Conservation (phyloP, 1,140 invertebrate genomes). For the Caenorhabditis inopinata region DNA sequence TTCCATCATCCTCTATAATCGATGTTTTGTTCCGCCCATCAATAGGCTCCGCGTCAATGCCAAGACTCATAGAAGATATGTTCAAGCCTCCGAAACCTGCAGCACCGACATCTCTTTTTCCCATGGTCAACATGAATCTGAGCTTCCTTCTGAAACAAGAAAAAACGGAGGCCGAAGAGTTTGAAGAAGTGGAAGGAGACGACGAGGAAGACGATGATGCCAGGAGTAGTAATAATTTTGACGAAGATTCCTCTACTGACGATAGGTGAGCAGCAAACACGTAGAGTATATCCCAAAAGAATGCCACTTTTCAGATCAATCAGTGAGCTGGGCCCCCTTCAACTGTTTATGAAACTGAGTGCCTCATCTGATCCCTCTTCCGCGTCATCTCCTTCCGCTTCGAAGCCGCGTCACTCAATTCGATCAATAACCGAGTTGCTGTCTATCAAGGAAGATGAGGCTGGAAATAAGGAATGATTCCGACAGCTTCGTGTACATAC, state of each 20-base stretch:
- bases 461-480: background rate
- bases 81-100: conserved; percentile 19
- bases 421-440: background rate
- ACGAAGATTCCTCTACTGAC: background rate
- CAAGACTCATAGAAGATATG: conserved; percentile 16
- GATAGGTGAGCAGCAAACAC: background rate
- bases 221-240: conserved; percentile 3
- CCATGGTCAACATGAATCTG: background rate
- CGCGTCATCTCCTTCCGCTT: background rate
- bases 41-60: conserved; percentile 32
- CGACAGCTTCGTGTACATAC: too few relatives aligned
- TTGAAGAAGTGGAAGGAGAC: background rate
- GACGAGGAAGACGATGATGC: background rate
- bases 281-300: background rate
- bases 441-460: background rate
- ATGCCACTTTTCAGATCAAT: background rate
- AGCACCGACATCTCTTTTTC: background rate
- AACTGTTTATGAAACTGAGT: background rate
- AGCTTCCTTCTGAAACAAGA: background rate
- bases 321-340: background rate
- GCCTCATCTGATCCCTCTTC: background rate
- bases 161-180: background rate
- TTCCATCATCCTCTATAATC: background rate
- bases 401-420: conserved; percentile 9
- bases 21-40: conserved; percentile 30